Evolutionary conservation across 2,888 invertebrate species (phyloP), one percentile per base, ranked within the genome.

Genomic region (Drosophila colorata): DNA sequence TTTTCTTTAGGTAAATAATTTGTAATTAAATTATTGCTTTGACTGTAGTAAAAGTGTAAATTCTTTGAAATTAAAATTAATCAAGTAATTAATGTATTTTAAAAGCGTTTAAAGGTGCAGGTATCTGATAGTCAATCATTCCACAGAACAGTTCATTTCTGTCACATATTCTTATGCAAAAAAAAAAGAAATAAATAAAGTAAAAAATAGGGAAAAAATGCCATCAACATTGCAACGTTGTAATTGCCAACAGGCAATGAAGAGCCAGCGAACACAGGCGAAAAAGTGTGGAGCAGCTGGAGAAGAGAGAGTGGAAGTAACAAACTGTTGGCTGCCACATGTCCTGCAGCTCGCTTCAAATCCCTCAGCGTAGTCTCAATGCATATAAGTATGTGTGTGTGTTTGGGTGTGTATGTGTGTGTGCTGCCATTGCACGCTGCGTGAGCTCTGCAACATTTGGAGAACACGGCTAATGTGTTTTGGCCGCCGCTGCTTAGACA

Each of bases 171-270:
- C 65, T 59, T 67, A 72, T 69, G 73, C 55, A 65, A 56, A 68
- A 59, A 56, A 66, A 64, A 69, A 33, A 49, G 47, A 49, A 78
- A 9, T 23, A 25, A 13, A 16, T 13, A 72, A 79, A 52, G 9
- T 1, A 69, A 66, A 70, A 6, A 25, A 6, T 0, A 4, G 13
- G 33, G 33, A 4, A 33, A 74, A 67, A 61, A 60, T 69, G 67
- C 66, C 79, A 80, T 81, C 78, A 88, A 80, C 84, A 73, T 77
- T 84, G 88, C 88, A 89, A 84, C 79, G 76, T 79, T 86, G 87
- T 85, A 85, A 85, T 84, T 80, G 80, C 84, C 79, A 79, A 67
- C 74, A 73, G 69, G 72, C 79, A 81, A 74, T 75, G 69, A 70
- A 70, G 68, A 69, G 70, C 38, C 69, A 56, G 51, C 49, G 51